Percentiles rank a stretch among this genome's conserved stretches.
Conservation (phyloP, 2,888 invertebrate species). For the Holacanthella duospinosa region DNA sequence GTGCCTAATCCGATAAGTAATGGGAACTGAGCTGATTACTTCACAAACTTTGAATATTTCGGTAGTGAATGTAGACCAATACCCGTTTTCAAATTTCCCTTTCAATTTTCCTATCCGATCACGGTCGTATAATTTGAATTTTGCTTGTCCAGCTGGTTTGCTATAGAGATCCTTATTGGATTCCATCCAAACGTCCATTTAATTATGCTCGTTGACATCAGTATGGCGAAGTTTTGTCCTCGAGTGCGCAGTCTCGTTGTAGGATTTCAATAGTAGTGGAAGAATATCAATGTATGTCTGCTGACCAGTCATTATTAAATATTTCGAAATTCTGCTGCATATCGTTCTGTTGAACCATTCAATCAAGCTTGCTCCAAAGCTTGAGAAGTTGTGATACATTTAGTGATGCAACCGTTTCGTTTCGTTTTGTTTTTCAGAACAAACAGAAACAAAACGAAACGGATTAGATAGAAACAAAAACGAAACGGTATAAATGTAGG, state of each 20-base stretch:
- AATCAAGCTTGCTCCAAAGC: too few species aligned
- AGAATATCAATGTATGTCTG: too few species aligned
- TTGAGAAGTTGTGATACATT: not conserved
- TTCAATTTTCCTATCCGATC: not conserved
- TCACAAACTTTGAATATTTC: not conserved
- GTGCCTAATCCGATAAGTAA: too few species aligned
- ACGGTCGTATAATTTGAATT: too few species aligned
- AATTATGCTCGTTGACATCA: too few species aligned
- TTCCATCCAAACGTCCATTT: constrained; percentile 1
- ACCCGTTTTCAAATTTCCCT: not conserved
- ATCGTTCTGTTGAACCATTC: constrained; percentile 1
- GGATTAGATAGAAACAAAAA: too few species aligned
- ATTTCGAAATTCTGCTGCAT: not conserved
- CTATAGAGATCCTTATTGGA: not conserved
- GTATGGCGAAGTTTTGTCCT: not conserved
- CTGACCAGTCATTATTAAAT: not conserved
- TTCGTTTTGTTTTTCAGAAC: too few species aligned
- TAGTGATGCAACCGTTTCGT: not conserved
- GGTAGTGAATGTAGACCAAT: not conserved
- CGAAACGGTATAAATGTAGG: too few species aligned
- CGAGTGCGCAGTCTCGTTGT: too few species aligned
- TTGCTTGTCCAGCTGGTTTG: too few species aligned
- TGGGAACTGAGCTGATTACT: not conserved
- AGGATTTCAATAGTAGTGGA: too few species aligned
- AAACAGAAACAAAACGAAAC: too few species aligned